Base-by-base conservation (phyloP, 2,113 vertebrate species). In the Protobothrops flavoviridis region DNA sequence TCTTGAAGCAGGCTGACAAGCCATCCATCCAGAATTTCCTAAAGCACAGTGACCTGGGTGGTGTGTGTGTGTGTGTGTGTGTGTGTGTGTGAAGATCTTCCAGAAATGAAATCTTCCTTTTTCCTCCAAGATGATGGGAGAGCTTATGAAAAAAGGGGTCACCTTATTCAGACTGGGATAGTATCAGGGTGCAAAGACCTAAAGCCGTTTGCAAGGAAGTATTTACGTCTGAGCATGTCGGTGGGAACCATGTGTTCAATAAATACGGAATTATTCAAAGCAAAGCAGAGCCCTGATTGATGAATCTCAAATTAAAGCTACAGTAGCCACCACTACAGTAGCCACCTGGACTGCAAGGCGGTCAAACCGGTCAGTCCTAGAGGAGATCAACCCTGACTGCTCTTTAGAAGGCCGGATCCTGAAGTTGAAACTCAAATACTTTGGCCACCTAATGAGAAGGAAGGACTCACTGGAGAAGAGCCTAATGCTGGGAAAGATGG, bases 261-360 rank as follows among this genome's bases (percentile, higher is more conserved):
- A 39, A 74, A 74, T 29, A 61, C 6, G n/a, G 13, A 33, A 33
- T 74, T 39, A 33, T 74, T 20, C 0, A 1, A 0, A 57, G 43
- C 1, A 0, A 33, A 13, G 5, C 74, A 33, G 12, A 7, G 45
- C 3, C 4, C 8, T 23, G 4, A 2, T 26, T 0, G 39, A 52
- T 17, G 1, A 15, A 43, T 11, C 17, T 9, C n/a, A 81, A 17
- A 8, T 21, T 10, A 23, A 26, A 5, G 2, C 8, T 13, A 21
- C 12, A 9, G 4, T 4, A 1, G 29, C 8, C 3, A 3, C 45
- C 0, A 0, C 74, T 0, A 1, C 0, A 0, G 61, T 0, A 1
- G 0, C 7, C 3, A 45, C 45, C 45, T 45, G 45, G 45, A 45
- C 45, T 45, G 45, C 45, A 45, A 45, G 45, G 45, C 0, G 45